Base-by-base conservation (phyloP, 2,797 vertebrate genomes). In the Thalassophryne amazonica region DNA sequence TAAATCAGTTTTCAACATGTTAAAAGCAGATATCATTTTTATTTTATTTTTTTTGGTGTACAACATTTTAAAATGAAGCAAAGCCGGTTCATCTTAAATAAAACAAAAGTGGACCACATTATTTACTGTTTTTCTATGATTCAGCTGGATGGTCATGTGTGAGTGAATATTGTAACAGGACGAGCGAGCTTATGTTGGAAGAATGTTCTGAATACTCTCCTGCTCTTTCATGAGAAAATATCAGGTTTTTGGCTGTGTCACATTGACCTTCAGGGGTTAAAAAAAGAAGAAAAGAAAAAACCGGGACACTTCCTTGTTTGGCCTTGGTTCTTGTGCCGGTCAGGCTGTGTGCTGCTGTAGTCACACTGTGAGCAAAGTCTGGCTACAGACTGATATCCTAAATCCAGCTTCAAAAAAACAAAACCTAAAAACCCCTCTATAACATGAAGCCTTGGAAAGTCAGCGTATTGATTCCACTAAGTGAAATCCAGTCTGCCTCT, bases 401-500 rank as follows among this genome's bases (percentile, higher is more conserved):
- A n/a, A n/a, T n/a, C n/a, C n/a, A n/a, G n/a, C n/a, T n/a, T n/a
- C n/a, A n/a, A n/a, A n/a, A n/a, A n/a, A n/a, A n/a, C n/a, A n/a
- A n/a, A n/a, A n/a, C n/a, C n/a, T n/a, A n/a, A n/a, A n/a, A n/a
- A n/a, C n/a, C n/a, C n/a, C n/a, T n/a, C 42, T 22, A 56, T 16
- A 61, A 46, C 2, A 40, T 5, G 7, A 53, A 25, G 29, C 41
- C 24, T 18, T 46, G 32, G 50, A 58, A 28, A 43, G 60, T 27
- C 34, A 7, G 47, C 4, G 2, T 76, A 83, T 86, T 56, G 77
- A 86, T 76, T 54, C 33, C 39, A 21, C 23, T 34, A 37, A 62
- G 69, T 69, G 76, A 74, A 76, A 73, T 49, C 50, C 42, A 56
- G 55, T 36, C 74, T 50, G 41, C 47, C 31, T 50, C 37, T 20